Conservation (phyloP, 2,113 vertebrate genomes). For the Rhadina sibilatrix region DNA sequence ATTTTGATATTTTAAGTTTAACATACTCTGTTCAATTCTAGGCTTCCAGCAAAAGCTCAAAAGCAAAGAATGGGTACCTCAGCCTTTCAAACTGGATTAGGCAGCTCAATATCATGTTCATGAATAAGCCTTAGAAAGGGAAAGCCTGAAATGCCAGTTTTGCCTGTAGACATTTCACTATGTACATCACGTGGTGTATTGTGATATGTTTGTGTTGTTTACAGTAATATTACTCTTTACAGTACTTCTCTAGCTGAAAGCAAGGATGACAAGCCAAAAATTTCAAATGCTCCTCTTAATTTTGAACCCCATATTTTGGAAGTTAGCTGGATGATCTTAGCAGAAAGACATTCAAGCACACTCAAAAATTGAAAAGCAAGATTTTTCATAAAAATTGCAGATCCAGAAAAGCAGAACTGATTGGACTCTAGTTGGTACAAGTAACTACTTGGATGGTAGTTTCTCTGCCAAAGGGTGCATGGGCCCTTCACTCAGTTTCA, state of each 20-base stretch:
- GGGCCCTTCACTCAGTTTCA: background rate
- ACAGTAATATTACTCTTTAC: background rate
- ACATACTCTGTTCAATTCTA: background rate
- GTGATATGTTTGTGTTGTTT: background rate
- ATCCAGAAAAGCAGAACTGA: background rate
- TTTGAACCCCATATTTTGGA: background rate
- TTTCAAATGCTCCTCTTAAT: background rate
- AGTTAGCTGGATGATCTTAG: background rate
- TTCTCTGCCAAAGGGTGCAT: background rate
- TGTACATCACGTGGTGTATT: rapidly evolving
- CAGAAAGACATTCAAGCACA: background rate
- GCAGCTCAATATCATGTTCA: background rate
- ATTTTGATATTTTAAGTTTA: background rate
- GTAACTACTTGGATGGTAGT: background rate
- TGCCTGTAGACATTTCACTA: background rate
- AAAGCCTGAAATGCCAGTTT: background rate
- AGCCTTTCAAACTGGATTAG: background rate
- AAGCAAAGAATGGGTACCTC: background rate
- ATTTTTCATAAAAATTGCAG: background rate
- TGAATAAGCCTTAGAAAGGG: background rate
- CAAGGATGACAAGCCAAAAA: background rate
- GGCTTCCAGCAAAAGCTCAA: background rate
- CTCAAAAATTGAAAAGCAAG: background rate
- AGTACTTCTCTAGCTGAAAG: background rate
- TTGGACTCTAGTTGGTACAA: background rate